These are phyloP conservation scores for Glossophaga mutica DNA, from an alignment of 2,797 vertebrate species.

Conservation along the genomic window DNA sequence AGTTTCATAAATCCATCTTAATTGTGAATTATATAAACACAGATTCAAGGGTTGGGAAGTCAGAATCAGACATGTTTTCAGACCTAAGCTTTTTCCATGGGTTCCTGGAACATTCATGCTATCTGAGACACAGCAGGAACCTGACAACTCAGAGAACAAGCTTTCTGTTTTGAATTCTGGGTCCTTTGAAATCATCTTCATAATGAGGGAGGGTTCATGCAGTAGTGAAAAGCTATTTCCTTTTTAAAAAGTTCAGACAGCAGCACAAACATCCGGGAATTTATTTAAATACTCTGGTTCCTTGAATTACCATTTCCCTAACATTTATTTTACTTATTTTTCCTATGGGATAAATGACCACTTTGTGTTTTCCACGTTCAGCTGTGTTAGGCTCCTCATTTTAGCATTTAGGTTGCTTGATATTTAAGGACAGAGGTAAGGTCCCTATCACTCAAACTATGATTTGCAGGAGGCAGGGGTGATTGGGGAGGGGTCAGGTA, in stretches of 20 bases:
- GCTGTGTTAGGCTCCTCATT: background rate
- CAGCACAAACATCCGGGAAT: conserved; percentile 52
- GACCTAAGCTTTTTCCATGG: background rate
- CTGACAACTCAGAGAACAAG: background rate
- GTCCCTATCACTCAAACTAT: background rate
- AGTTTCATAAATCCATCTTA: background rate
- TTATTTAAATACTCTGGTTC: conserved; percentile 50
- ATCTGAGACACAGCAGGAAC: background rate
- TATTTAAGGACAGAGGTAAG: background rate
- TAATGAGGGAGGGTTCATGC: conserved; percentile 29
- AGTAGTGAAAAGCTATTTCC: conserved; percentile 42
- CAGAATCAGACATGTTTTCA: background rate
- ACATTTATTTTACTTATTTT: conserved; percentile 61
- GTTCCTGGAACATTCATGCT: background rate
- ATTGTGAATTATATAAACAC: conserved; percentile 6
- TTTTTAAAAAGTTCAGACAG: conserved; percentile 23
- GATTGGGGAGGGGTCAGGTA: background rate
- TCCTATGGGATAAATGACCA: conserved; percentile 40
- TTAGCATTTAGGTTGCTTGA: background rate
- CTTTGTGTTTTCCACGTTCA: conserved; percentile 20
- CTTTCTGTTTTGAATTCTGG: conserved; percentile 7
- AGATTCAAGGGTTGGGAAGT: background rate
- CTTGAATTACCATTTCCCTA: conserved; percentile 54
- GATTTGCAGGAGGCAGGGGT: background rate
- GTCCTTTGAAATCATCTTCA: conserved; percentile 32